Evolutionary conservation across 2,113 vertebrate species (phyloP), one percentile per base, ranked within the genome.

Genomic region (Holacanthus passer): DNA sequence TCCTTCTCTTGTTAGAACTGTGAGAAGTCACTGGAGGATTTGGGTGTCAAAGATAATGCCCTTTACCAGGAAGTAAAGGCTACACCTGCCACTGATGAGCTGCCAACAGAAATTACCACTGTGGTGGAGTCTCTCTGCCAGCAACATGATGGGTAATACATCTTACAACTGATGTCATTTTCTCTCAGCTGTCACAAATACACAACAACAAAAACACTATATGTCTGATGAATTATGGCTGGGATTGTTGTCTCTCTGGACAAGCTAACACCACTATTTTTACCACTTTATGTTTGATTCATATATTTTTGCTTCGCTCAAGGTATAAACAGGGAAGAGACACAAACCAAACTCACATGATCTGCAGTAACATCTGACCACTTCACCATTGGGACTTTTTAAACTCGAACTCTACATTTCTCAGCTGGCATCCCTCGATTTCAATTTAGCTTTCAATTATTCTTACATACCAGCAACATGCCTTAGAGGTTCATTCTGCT

Each of bases 101-200:
- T 88, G 45, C 92, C 94, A 3, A 39, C 77, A 63, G 90, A 95
- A 31, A 82, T 93, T 0, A 50, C 83, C 37, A 87, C 87, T 2
- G 17, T 65, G 20, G 84, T 92, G 22, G 82, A 93, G 24, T 89
- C 90, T 1, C 75, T 94, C 11, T 68, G 77, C 22, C 92, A 95
- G 62, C 87, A 94, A 47, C 91, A 93, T 19, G 86, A 93, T 91
- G 93, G 95, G 95, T 95, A 85, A 6, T 13, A 13, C 3, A 0
- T 45, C 50, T 52, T 0, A 35, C 0, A 22, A 8, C 29, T 17
- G 1, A 39, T 79, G 45, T 14, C 9, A 43, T 29, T 43, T 47
- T 1, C 6, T 29, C 4, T 27, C 12, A 39, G 9, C 2, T 74
- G 32, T 5, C 19, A 53, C 3, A 12, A 7, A 29, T 58, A 37